These are phyloP conservation scores for Zaprionus tsacasi DNA, from an alignment of 1,140 invertebrate species.

Conservation along the genomic window DNA sequence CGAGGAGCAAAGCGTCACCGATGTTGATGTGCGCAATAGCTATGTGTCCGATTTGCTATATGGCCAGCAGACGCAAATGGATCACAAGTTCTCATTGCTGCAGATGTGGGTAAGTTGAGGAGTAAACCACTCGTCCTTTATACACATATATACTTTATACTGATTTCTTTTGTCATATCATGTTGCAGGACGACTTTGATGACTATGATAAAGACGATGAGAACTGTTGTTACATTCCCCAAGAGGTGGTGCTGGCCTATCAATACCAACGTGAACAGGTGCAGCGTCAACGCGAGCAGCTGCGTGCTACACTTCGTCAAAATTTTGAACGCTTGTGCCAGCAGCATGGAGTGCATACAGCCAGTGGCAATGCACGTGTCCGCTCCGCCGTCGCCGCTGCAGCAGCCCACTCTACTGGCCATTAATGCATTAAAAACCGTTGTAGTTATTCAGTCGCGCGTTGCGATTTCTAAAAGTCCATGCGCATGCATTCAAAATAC, in stretches of 20 bases:
- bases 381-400: conserved; percentile 11
- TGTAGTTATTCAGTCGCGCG: conserved; percentile 79
- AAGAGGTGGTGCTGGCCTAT: conserved; percentile 91
- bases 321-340: conserved; percentile 92
- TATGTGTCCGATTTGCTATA: conserved; percentile 57
- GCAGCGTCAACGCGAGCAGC: conserved; percentile 91
- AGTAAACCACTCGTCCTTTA: too few relatives aligned
- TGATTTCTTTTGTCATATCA: neutral
- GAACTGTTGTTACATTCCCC: conserved; percentile 92
- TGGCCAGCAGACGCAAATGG: conserved; percentile 45
- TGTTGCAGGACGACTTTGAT: conserved; percentile 64
- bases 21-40: conserved; percentile 45
- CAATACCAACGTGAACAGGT: conserved; percentile 88
- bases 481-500: conserved; percentile 73
- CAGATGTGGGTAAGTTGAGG: conserved; percentile 80
- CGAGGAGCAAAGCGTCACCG: conserved; percentile 48
- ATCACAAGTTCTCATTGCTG: conserved; percentile 77
- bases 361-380: conserved; percentile 3
- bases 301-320: conserved; percentile 91
- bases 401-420: conserved; percentile 49
- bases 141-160: neutral
- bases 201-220: conserved; percentile 89
- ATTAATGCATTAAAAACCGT: conserved; percentile 81
- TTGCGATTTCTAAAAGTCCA: conserved; percentile 71
- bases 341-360: conserved; percentile 84